These are phyloP conservation scores for Anarrhichthys ocellatus DNA, from an alignment of 2,113 vertebrate species.

Conservation along the genomic window DNA sequence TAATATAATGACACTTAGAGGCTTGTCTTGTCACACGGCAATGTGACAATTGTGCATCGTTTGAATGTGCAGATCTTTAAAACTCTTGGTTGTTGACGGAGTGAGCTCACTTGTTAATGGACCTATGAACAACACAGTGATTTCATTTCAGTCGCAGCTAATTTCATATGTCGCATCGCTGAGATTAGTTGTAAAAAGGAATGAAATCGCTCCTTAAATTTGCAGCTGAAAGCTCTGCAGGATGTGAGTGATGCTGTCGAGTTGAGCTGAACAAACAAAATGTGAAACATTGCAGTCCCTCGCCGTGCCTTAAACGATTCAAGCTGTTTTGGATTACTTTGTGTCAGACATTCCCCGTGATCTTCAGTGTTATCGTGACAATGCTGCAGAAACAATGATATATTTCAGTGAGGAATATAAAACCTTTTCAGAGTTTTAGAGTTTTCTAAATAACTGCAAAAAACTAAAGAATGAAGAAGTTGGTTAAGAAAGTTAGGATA, in stretches of 20 bases:
- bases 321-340: neutral
- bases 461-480: neutral
- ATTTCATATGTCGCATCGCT: neutral
- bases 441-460: neutral
- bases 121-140: neutral
- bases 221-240: neutral
- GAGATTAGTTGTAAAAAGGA: slow-evolving; percentile 7
- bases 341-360: neutral
- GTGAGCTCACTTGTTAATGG: neutral
- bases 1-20: neutral
- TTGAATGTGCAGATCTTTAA: neutral
- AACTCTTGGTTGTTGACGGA: neutral
- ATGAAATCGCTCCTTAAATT: slow-evolving; percentile 18
- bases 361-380: neutral
- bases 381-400: slow-evolving; percentile 3
- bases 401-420: neutral
- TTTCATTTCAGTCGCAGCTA: neutral
- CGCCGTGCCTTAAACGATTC: neutral
- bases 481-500: neutral
- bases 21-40: slow-evolving; percentile 10
- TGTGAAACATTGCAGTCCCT: neutral
- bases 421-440: neutral
- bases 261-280: neutral
- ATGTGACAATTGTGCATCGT: neutral
- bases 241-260: neutral